These are phyloP conservation scores for Cerceris ruficornis DNA, from an alignment of 2,888 invertebrate genomes.

Conservation along the genomic window DNA sequence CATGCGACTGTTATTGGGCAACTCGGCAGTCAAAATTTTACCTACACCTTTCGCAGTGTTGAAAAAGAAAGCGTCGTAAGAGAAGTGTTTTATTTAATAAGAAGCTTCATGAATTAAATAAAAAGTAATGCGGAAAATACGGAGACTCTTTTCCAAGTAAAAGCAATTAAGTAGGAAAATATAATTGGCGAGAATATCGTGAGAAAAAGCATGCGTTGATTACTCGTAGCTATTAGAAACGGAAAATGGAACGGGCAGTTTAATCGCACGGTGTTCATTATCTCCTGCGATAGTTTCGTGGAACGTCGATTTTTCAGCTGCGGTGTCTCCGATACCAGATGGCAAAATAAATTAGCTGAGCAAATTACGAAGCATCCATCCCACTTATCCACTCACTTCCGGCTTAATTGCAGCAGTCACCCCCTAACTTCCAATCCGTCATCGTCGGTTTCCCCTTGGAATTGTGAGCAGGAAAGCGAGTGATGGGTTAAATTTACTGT, in stretches of 20 bases:
- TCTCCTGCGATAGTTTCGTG: constrained; percentile 9
- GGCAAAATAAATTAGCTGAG: constrained; percentile 57
- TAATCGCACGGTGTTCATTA: constrained; percentile 15
- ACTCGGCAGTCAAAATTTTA: no score
- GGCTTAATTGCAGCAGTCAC: constrained; percentile 49
- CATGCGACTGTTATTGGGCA: no score
- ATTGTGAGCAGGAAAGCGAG: constrained; percentile 2
- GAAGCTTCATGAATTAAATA: no score
- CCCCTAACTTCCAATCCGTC: constrained; percentile 35
- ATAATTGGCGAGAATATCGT: background rate
- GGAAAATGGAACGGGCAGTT: constrained; percentile 14
- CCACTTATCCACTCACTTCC: constrained; percentile 40
- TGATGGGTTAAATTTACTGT: constrained; percentile 10
- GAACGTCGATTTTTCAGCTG: constrained; percentile 32
- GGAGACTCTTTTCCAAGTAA: background rate
- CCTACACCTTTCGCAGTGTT: no score
- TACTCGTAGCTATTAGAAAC: background rate
- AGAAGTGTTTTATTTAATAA: no score
- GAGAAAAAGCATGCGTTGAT: constrained; percentile 1
- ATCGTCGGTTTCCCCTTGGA: constrained; percentile 27
- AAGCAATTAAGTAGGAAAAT: background rate
- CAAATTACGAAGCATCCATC: constrained; percentile 46
- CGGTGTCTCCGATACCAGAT: constrained; percentile 40
- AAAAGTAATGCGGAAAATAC: no score
- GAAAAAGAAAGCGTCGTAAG: no score